Conservation (phyloP, 1,140 invertebrate genomes). For the Nixonia krombeini region DNA sequence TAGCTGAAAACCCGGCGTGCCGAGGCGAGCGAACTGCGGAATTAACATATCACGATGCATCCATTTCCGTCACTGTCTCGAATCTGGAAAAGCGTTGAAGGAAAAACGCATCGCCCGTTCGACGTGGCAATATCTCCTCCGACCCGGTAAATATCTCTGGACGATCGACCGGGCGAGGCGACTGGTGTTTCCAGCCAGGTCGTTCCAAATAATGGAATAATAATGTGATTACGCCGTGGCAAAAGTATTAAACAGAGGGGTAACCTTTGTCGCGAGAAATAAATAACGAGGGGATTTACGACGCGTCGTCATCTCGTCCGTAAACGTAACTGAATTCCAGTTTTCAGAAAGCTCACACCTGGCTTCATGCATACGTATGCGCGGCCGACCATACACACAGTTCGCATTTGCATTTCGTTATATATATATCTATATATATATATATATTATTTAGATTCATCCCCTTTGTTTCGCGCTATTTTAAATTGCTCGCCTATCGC, state of each 20-base stretch:
- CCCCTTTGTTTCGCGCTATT: constrained; percentile 44
- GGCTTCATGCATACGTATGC: constrained; percentile 37
- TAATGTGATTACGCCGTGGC: background rate
- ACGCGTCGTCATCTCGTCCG: constrained; percentile 34
- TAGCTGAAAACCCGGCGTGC: constrained; percentile 18
- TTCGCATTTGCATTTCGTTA: constrained; percentile 48
- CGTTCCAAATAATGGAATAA: too few species aligned
- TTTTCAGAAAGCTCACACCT: constrained; percentile 39
- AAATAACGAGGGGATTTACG: constrained; percentile 37
- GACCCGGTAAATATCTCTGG: too few species aligned
- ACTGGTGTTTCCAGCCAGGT: too few species aligned
- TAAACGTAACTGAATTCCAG: constrained; percentile 44
- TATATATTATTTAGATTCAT: constrained; percentile 47
- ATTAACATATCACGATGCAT: background rate
- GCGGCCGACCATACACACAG: constrained; percentile 28
- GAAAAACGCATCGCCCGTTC: too few species aligned
- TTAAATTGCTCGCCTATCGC: constrained; percentile 41
- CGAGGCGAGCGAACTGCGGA: too few species aligned
- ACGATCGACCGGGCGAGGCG: too few species aligned
- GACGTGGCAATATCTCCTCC: too few species aligned
- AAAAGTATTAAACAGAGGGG: too few species aligned
- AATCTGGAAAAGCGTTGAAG: too few species aligned
- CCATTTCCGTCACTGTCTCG: too few species aligned
- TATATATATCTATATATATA: too few species aligned
- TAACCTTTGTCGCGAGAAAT: constrained; percentile 16